Evolutionary conservation across 2,113 vertebrate species (phyloP), one percentile per base, ranked within the genome.

Genomic region (Hirundichthys speculiger): DNA sequence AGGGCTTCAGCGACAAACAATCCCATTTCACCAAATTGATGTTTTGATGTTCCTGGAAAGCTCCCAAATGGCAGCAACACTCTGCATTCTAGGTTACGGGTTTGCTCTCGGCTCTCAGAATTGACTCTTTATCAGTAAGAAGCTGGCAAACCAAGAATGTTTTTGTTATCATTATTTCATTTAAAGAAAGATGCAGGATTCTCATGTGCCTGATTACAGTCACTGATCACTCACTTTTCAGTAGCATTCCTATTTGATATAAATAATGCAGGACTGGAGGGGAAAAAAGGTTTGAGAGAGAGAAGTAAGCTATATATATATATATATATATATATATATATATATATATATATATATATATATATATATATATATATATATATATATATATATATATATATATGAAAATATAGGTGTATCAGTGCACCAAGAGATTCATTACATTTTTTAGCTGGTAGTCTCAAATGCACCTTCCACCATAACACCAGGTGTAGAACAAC

Each of bases 41-140:
- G 62, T 57, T 71, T 73, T 79, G 77, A 86, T 83, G 65, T 74
- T 55, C 19, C 52, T 83, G 78, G 69, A 61, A 71, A 54, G 14
- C 39, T 73, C 67, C 61, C 65, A 77, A 45, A 71, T 59, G 50
- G 62, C 71, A 61, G 67, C 55, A n/a, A 45, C 43, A 38, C 22
- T 63, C 71, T 66, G 49, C 22, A 25, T 49, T 47, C 59, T 57
- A 46, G 63, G 43, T 54, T 77, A 41, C 47, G 54, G 65, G 53
- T 79, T 83, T 79, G 69, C 65, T 49, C 55, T 25, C 18, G 42
- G 30, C 30, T 69, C 38, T 30, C 3, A 54, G 18, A 62, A 14
- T 60, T 52, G 69, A 64, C 12, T 8, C 1, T 19, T 77, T 22
- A 40, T 76, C 73, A 67, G 54, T 64, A 25, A 20, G 25, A 25